Conservation (phyloP, 2,888 invertebrate species). For the Neocrepidodera transversa region DNA sequence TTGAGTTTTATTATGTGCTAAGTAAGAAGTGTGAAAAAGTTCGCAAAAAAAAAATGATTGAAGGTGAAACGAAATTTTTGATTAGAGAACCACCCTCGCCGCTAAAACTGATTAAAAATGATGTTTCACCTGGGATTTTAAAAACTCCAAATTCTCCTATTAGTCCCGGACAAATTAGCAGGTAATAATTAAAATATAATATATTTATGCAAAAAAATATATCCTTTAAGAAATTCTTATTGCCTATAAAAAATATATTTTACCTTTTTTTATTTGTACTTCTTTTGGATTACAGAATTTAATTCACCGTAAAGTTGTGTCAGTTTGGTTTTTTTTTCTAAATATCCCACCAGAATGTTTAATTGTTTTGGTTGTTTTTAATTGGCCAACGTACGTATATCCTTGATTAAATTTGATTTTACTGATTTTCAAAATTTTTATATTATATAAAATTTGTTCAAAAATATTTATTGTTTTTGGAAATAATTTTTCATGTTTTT, state of each 20-base stretch:
- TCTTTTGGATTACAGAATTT: background rate
- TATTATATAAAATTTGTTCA: too few species aligned
- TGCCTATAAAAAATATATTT: background rate
- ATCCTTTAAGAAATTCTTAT: background rate
- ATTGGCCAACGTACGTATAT: too few species aligned
- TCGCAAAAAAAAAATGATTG: constrained; percentile 18
- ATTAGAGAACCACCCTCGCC: constrained; percentile 29
- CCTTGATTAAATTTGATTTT: too few species aligned
- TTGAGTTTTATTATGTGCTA: constrained; percentile 24
- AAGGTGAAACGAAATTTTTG: constrained; percentile 35
- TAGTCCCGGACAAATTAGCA: constrained; percentile 40
- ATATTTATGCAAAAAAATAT: too few species aligned
- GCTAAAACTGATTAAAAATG: constrained; percentile 14
- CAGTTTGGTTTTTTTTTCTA: too few species aligned
- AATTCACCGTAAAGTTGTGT: too few species aligned
- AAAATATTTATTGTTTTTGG: too few species aligned
- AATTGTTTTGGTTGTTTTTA: too few species aligned
- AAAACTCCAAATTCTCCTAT: constrained; percentile 30
- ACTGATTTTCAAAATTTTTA: too few species aligned
- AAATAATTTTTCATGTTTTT: too few species aligned
- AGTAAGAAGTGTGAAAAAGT: constrained; percentile 19
- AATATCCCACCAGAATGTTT: too few species aligned
- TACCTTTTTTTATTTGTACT: background rate
- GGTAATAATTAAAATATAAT: constrained; percentile 28
- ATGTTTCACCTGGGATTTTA: constrained; percentile 33